Percentiles rank a stretch among this genome's conserved stretches.
Evolutionary conservation across 2,888 invertebrate species (phyloP).

Genomic region (Epinotia demarniana): DNA sequence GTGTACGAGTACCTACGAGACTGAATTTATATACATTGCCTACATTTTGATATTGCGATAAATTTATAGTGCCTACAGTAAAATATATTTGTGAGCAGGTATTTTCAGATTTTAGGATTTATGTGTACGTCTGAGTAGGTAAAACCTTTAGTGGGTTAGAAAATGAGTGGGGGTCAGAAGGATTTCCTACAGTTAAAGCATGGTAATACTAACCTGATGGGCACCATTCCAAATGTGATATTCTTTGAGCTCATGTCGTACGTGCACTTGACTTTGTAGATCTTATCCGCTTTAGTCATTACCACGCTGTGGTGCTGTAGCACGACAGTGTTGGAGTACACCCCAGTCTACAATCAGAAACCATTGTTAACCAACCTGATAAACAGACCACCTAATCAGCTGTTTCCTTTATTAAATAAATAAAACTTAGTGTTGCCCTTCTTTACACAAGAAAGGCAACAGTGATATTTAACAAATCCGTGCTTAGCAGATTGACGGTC

Average conservation of each 20-base stretch:
- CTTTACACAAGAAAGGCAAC: not conserved
- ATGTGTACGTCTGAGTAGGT: not conserved
- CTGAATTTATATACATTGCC: constrained; percentile 22
- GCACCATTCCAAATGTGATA: constrained; percentile 99
- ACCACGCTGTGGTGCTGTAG: constrained; percentile 98
- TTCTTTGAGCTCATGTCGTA: constrained; percentile 98
- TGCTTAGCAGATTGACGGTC: not conserved
- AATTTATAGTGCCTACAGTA: not conserved
- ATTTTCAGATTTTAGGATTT: not conserved
- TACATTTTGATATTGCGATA: not conserved
- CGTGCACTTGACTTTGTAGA: constrained; percentile 98
- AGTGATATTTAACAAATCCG: not conserved
- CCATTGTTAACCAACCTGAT: not conserved
- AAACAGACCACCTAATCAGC: not conserved
- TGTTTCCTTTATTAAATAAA: too few relatives aligned
- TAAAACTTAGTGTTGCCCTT: not conserved
- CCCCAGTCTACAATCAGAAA: constrained; percentile 89
- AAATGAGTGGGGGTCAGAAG: not conserved
- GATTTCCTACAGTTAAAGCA: not conserved
- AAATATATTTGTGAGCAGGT: not conserved
- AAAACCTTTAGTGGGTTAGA: not conserved
- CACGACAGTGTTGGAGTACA: constrained; percentile 97
- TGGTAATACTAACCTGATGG: constrained; percentile 89
- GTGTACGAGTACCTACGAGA: constrained; percentile 2
- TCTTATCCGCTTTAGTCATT: constrained; percentile 98